phyloP scores from a whole-genome alignment of 2,113 vertebrate species.

The Ophiodon elongatus region DNA sequence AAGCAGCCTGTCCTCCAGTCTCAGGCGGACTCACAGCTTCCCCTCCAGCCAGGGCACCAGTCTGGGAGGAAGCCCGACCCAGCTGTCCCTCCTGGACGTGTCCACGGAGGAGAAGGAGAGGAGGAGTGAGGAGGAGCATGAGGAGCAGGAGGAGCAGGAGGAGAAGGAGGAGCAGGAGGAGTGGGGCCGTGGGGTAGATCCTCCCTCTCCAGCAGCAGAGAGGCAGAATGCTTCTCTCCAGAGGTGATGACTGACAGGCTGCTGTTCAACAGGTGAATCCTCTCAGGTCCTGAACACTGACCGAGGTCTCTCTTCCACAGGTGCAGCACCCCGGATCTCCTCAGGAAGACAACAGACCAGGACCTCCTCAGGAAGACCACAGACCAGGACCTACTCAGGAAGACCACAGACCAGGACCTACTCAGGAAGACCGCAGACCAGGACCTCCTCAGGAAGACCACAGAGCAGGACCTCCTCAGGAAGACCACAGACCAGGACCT shows the following conservation, averaged over 20 bases:
- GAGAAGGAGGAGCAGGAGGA: constrained; percentile 38
- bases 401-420: constrained; percentile 55
- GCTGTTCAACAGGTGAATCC: not conserved
- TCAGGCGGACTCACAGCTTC: constrained; percentile 63
- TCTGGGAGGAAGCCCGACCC: constrained; percentile 68
- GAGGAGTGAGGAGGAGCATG: constrained; percentile 61
- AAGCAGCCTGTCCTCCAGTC: constrained; percentile 24
- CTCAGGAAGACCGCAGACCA: too few species aligned
- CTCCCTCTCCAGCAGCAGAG: constrained; percentile 60
- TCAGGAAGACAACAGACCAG: constrained; percentile 78
- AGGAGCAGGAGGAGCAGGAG: constrained; percentile 5
- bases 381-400: constrained; percentile 91
- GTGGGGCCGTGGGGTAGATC: constrained; percentile 17
- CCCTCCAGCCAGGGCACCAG: constrained; percentile 65
- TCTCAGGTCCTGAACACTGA: not conserved
- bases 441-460: too few species aligned
- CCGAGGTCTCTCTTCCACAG: constrained; percentile 21
- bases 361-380: too few species aligned
- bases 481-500: too few species aligned
- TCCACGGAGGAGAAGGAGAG: constrained; percentile 28
- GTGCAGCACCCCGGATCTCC: constrained; percentile 87
- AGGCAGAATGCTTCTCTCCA: too few species aligned
- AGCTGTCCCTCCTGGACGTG: constrained; percentile 61
- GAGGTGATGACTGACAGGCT: too few species aligned
- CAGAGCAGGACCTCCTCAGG: too few species aligned